phyloP scores from a whole-genome alignment of 2,888 invertebrate species.

The Drosophila pseudotakahashii region DNA sequence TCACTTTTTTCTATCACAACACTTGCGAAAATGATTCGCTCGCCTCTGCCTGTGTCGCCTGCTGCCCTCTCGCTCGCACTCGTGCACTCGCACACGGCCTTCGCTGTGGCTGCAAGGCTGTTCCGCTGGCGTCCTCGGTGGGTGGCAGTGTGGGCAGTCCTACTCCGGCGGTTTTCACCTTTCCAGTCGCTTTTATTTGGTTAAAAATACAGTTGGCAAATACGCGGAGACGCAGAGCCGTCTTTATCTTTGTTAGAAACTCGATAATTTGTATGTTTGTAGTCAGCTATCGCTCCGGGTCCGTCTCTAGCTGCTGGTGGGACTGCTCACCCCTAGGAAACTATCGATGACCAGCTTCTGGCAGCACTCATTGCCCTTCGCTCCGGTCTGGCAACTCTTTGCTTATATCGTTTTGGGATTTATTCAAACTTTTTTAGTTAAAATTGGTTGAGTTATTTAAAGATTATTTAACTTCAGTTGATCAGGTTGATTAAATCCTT shows the following conservation, averaged over 20 bases:
- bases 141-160: constrained; percentile 13
- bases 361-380: neutral
- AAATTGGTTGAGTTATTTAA: too few species aligned
- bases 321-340: neutral
- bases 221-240: constrained; percentile 24
- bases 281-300: constrained; percentile 5
- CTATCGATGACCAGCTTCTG: neutral
- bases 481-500: too few species aligned
- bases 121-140: constrained; percentile 40
- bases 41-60: constrained; percentile 37
- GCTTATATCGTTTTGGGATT: neutral
- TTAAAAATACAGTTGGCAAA: constrained; percentile 27
- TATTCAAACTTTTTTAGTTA: too few species aligned
- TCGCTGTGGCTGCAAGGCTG: constrained; percentile 39
- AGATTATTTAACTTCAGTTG: too few species aligned
- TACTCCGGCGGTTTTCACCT: constrained; percentile 30
- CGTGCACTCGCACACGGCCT: constrained; percentile 37
- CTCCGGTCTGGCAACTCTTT: neutral
- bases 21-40: constrained; percentile 48
- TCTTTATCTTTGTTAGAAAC: constrained; percentile 32
- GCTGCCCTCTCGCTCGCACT: constrained; percentile 49
- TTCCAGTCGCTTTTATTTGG: constrained; percentile 15
- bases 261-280: constrained; percentile 12
- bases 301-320: constrained; percentile 2
- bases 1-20: constrained; percentile 47